A percentile compares a stretch with the other conserved stretches of the same genome.
phyloP scores from a whole-genome alignment of 2,888 invertebrate genomes.

The Ochropleura leucogaster region DNA sequence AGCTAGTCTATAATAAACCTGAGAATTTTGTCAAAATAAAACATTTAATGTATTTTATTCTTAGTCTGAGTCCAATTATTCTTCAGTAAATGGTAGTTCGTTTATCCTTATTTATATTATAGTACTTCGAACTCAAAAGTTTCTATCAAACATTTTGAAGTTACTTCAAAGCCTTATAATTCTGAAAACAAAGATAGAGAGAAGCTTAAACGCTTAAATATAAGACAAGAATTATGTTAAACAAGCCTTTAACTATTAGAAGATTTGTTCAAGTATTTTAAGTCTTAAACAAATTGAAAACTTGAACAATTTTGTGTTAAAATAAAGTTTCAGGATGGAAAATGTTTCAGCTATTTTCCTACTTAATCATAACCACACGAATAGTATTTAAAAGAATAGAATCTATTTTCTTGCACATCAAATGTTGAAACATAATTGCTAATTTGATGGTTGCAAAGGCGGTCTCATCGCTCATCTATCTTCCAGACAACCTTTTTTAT shows the following conservation, averaged over 20 bases:
- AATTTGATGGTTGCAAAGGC: background rate
- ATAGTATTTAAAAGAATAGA: too few species aligned
- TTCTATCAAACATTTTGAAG: slow-evolving; percentile 7
- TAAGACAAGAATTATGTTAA: slow-evolving; percentile 28
- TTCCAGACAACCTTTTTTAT: too few species aligned
- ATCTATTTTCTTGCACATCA: too few species aligned
- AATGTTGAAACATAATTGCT: too few species aligned
- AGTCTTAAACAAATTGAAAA: slow-evolving; percentile 16
- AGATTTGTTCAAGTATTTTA: slow-evolving; percentile 23
- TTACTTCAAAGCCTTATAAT: slow-evolving; percentile 12
- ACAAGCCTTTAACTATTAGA: slow-evolving; percentile 19
- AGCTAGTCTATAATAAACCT: too few species aligned
- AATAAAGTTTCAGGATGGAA: background rate
- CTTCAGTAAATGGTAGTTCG: background rate
- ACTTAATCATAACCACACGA: background rate
- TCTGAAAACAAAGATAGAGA: slow-evolving; percentile 9
- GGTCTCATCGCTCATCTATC: too few species aligned
- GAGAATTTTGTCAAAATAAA: too few species aligned
- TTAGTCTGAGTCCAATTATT: background rate
- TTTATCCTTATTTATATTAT: background rate
- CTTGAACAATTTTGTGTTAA: background rate
- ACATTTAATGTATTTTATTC: too few species aligned
- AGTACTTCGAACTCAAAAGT: background rate
- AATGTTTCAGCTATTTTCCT: background rate
- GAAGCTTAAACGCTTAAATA: slow-evolving; percentile 20